Evolutionary conservation across 2,797 vertebrate genomes (phyloP).

Genomic region (Aphelocoma californica): DNA sequence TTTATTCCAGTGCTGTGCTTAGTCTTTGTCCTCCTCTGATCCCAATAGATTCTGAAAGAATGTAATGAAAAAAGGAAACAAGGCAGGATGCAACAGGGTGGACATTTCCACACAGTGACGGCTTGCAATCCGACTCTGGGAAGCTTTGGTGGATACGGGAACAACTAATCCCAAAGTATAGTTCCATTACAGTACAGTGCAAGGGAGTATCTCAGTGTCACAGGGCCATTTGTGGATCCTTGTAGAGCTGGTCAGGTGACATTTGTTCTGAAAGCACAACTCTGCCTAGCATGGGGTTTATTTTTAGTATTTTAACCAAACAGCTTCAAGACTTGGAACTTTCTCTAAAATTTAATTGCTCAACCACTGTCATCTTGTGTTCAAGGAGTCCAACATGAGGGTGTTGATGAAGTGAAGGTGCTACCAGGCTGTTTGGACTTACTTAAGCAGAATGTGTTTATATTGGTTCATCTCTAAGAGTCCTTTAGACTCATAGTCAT

Average conservation of each 20-base stretch:
- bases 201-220: background rate
- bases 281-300: background rate
- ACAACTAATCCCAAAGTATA: background rate
- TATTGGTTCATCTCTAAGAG: background rate
- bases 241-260: background rate
- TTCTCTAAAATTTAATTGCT: background rate
- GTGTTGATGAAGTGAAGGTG: background rate
- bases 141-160: background rate
- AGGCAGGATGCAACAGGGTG: background rate
- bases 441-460: background rate
- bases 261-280: background rate
- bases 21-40: background rate
- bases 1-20: background rate
- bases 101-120: background rate
- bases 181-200: background rate
- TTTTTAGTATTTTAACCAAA: background rate
- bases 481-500: background rate
- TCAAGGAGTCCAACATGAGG: background rate
- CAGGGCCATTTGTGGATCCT: background rate
- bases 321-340: background rate
- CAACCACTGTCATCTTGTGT: fast-evolving
- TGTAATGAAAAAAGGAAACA: background rate
- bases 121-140: background rate
- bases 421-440: background rate
- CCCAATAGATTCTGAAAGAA: background rate